Evolutionary conservation across 2,797 vertebrate species (phyloP), one percentile per base, ranked within the genome.

Genomic region (Syndactyla subalaris): DNA sequence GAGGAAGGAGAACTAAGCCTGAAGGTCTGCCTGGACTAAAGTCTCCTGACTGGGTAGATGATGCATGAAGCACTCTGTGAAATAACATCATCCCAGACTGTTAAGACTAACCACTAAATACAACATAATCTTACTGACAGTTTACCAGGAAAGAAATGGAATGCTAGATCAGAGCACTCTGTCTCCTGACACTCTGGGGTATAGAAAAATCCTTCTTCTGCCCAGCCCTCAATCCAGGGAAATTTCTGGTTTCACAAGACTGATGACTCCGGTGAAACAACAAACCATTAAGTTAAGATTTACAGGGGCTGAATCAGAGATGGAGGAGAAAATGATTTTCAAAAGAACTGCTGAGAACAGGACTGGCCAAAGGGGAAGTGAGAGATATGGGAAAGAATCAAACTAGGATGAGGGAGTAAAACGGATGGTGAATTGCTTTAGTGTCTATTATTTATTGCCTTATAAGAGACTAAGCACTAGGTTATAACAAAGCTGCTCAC

Each of bases 231-330:
- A 68, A 77, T 58, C 36, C 73, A 86, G 70, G 74, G 70, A 94
- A 93, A 79, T 71, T 86, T 95, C 88, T 95, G 82, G 58, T 90
- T 94, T 78, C 88, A 78, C 58, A 95, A 94, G 95, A 96, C 67
- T 79, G 92, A 97, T 94, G 91, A 80, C 89, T 86, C 76, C 10
- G 39, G 89, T 79, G 88, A 81, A 96, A 93, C 91, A 96, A 95
- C 91, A 96, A 94, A 95, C 89, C 95, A 90, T 94, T 96, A 78
- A 54, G 83, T 72, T 55, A 95, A 85, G 89, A 96, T 96, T 97
- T 96, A 96, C 93, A 92, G 87, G 58, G 89, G 48, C 71, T 96
- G 95, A 93, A 94, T 88, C 91, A 79, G 79, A 95, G 80, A 92
- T 38, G 57, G 57, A 90, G 74, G 79, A 94, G 89, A 91, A 94